Evolutionary conservation across 92 coral and sea anemone species (phyloP).

Genomic region (Parazoanthus swiftii): DNA sequence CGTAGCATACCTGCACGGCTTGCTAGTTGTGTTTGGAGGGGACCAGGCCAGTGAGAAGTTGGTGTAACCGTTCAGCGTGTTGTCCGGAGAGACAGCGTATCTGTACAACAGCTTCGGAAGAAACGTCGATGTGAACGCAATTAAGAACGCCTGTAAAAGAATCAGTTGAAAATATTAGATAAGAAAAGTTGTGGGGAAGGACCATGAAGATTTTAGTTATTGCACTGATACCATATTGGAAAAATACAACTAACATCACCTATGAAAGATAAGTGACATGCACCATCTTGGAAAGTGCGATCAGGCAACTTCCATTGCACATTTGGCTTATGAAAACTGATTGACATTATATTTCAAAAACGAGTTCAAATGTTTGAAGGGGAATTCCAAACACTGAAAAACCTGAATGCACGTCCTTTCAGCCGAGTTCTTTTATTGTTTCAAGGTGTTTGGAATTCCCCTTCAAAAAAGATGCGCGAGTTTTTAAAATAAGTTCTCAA

Average conservation of each 20-base stretch:
- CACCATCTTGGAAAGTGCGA: not conserved
- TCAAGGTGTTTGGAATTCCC: no score
- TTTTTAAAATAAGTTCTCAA: no score
- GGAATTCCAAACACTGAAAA: no score
- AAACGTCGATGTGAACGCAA: slow-evolving; percentile 95
- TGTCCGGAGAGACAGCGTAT: slow-evolving; percentile 66
- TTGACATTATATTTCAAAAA: not conserved
- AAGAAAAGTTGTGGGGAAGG: not conserved
- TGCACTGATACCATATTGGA: not conserved
- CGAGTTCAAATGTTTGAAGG: no score
- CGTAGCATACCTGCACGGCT: slow-evolving; percentile 81
- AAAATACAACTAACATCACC: slow-evolving; percentile 73
- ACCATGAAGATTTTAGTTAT: not conserved
- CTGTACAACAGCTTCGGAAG: slow-evolving; percentile 89
- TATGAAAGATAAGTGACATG: slow-evolving; percentile 59
- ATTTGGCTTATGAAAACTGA: slow-evolving; percentile 75
- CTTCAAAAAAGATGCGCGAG: no score
- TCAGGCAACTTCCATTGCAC: slow-evolving; percentile 52
- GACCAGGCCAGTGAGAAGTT: slow-evolving; percentile 96
- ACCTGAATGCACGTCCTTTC: no score
- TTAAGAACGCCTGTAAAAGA: slow-evolving; percentile 81
- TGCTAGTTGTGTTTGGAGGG: slow-evolving; percentile 83
- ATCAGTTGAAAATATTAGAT: not conserved
- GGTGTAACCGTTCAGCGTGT: slow-evolving; percentile 76
- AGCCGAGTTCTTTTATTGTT: no score